Evolutionary conservation across 1,140 invertebrate species (phyloP).

Genomic region (Conus betulinus): DNA sequence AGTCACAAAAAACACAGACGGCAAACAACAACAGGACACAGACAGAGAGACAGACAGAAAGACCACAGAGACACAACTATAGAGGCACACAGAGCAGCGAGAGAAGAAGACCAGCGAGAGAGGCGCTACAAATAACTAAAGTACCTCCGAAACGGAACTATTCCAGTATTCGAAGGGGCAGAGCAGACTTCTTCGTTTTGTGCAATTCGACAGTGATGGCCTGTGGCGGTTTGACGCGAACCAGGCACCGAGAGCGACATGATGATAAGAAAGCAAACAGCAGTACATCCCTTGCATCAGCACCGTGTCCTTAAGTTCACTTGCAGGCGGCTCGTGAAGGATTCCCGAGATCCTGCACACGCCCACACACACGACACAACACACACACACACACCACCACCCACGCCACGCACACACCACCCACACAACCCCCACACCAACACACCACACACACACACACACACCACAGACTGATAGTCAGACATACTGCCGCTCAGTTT

Average conservation of each 20-base stretch:
- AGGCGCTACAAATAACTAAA: too few relatives aligned
- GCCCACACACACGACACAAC: too few relatives aligned
- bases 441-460: background rate
- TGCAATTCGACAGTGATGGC: conserved; percentile 77
- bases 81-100: background rate
- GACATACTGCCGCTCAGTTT: too few relatives aligned
- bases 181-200: conserved; percentile 58
- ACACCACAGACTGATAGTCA: too few relatives aligned
- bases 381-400: too few relatives aligned
- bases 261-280: conserved; percentile 89
- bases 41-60: background rate
- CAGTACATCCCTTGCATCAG: conserved; percentile 93
- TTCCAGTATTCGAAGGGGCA: conserved; percentile 60
- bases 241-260: conserved; percentile 93
- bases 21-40: too few relatives aligned
- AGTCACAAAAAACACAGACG: too few relatives aligned
- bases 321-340: conserved; percentile 92
- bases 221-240: conserved; percentile 84
- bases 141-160: conserved; percentile 57
- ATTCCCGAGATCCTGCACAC: conserved; percentile 90
- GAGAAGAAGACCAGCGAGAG: too few relatives aligned
- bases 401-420: too few relatives aligned
- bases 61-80: background rate
- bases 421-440: too few relatives aligned
- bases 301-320: conserved; percentile 92